A percentile compares a stretch with the other conserved stretches of the same genome.
phyloP scores from a whole-genome alignment of 2,888 invertebrate species.

The Pomacea canaliculata region DNA sequence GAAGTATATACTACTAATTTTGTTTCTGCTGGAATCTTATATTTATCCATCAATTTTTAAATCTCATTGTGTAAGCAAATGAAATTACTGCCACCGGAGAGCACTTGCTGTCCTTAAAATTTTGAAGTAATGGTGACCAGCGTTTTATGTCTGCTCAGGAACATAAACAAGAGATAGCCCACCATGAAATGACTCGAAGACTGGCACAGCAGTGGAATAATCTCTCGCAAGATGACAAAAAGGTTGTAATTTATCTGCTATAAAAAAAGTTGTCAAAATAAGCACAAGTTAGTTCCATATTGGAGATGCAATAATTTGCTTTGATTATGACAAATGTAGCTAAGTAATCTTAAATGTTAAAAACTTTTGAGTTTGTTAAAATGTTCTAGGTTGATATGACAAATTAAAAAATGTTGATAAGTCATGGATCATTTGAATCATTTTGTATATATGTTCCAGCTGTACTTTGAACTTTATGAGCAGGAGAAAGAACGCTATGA shows the following conservation, averaged over 20 bases:
- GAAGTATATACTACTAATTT: too few relatives aligned
- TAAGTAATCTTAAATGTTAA: background rate
- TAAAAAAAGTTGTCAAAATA: too few relatives aligned
- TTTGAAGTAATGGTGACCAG: background rate
- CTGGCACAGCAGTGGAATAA: constrained; percentile 62
- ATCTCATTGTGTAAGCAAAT: too few relatives aligned
- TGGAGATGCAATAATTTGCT: background rate
- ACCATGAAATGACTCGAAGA: constrained; percentile 60
- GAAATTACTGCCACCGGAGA: too few relatives aligned
- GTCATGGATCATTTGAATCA: background rate
- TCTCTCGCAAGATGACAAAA: constrained; percentile 59
- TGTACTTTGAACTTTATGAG: constrained; percentile 62
- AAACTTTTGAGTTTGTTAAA: background rate
- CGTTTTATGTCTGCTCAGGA: constrained; percentile 43
- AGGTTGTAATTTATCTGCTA: constrained; percentile 40
- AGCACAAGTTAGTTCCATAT: too few relatives aligned
- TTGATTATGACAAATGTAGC: background rate
- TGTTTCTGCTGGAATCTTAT: too few relatives aligned
- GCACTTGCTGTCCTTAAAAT: too few relatives aligned
- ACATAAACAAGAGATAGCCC: constrained; percentile 57
- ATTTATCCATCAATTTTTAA: too few relatives aligned
- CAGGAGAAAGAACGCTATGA: constrained; percentile 57
- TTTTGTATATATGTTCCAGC: constrained; percentile 40
- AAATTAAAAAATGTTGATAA: background rate
- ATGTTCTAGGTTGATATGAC: background rate